Base-by-base conservation (phyloP, 2,888 invertebrate genomes). In the Biston stratarius region DNA sequence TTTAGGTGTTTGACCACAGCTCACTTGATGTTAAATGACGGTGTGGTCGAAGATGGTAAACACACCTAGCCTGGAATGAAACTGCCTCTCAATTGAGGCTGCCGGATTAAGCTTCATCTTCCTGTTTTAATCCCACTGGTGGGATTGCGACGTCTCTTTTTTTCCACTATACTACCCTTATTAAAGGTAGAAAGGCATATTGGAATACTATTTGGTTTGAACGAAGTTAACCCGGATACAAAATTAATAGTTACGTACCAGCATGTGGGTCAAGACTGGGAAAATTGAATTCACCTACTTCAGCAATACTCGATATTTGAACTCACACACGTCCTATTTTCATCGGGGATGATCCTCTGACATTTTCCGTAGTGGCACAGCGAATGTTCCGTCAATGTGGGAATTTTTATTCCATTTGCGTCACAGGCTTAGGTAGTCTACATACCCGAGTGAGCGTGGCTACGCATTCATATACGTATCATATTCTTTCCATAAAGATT, bases 181-280 rank as follows among this genome's bases (percentile, higher is more conserved):
- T n/a, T n/a, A n/a, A n/a, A n/a, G n/a, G n/a, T n/a, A n/a, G n/a
- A n/a, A n/a, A n/a, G n/a, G n/a, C n/a, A n/a, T n/a, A n/a, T n/a
- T n/a, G n/a, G n/a, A n/a, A n/a, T n/a, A n/a, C n/a, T n/a, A n/a
- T n/a, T n/a, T 3, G 24, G 24, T 7, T 47, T 40, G 14, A 11
- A 61, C 38, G n/a, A 48, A 6, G 40, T 51, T 51, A 58, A 48
- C 59, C 48, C 33, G 40, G 42, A 55, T 60, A 45, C 40, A 52
- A 33, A 59, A 53, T 48, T 24, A 24, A 61, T 15, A 42, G 8
- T 57, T 57, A 52, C 61, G 61, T 61, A 38, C 14, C 36, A 14
- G 56, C 45, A 65, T 61, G 51, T 61, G 61, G 66, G 66, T 66
- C 66, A 65, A 60, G 66, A 45, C 51, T 61, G 51, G 45, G 61